Evolutionary conservation across 1,140 invertebrate species (phyloP), one percentile per base, ranked within the genome.

Genomic region (Philotrypesis tridentata): DNA sequence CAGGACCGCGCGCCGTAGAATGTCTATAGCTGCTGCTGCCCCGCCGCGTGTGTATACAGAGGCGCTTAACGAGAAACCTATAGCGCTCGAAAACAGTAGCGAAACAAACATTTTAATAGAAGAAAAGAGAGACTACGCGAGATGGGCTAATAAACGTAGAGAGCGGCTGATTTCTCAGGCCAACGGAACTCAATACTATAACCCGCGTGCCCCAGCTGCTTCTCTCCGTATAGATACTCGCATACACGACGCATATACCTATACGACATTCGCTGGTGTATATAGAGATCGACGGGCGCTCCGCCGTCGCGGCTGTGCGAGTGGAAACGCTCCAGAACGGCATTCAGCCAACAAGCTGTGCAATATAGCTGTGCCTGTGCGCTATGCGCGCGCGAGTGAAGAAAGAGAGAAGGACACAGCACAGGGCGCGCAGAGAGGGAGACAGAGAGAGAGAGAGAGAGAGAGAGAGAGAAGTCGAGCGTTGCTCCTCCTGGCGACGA

Each of bases 401-500:
- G n/a, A 37, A 37, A 5, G 9, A 37, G 33, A 37, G 33, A 37
- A 37, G 33, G 33, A 37, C 33, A 37, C 33, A 37, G n/a, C 33
- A 37, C 33, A 37, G 40, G 17, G 40, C 0, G 40, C n/a, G n/a
- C n/a, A 9, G 40, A 43, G 40, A 43, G 12, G 14, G 40, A 43
- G 40, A 14, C 11, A 43, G 40, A 43, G 40, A 43, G 40, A 43
- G 40, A 43, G 40, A 0, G 40, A 43, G 40, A 43, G 17, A 14
- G 40, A 14, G 2, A 43, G 0, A 43, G 7, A 43, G 40, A 43
- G 48, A 55, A 71, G 72, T 12, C 72, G 72, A 72, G 33, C 70
- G 37, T 48, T n/a, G 70, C 68, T 70, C 68, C 68, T 70, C 68
- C 68, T 70, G 21, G 68, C 68, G 68, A 70, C 68, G 40, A 27